phyloP scores from a whole-genome alignment of 2,797 vertebrate species.

The Protonibea diacanthus region DNA sequence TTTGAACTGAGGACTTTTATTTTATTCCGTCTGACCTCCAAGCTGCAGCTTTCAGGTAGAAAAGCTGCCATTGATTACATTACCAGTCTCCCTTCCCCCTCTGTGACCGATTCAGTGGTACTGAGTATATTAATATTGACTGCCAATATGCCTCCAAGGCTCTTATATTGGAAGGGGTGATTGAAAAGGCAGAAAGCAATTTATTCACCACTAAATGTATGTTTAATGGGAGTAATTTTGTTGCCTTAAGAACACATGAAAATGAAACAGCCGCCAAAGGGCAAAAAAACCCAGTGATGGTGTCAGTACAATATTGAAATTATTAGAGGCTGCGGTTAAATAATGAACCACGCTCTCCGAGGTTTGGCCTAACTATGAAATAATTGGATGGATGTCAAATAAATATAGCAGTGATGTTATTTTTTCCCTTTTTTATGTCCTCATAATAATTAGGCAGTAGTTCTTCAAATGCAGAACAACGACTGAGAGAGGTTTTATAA shows the following conservation, averaged over 20 bases:
- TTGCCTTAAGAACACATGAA: conserved; percentile 74
- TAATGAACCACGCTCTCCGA: conserved; percentile 42
- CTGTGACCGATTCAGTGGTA: conserved; percentile 66
- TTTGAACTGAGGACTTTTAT: conserved; percentile 52
- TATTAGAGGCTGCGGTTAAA: conserved; percentile 65
- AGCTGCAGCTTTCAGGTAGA: conserved; percentile 57
- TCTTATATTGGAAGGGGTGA: conserved; percentile 73
- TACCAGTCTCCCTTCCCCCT: conserved; percentile 62
- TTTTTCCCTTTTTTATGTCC: conserved; percentile 17
- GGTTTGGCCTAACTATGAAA: conserved; percentile 43
- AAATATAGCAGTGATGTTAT: conserved; percentile 29
- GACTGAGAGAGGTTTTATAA: conserved; percentile 18
- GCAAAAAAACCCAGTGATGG: conserved; percentile 55
- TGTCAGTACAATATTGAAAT: conserved; percentile 61
- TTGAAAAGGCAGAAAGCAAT: conserved; percentile 83
- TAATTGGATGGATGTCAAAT: conserved; percentile 48
- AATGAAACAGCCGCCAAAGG: conserved; percentile 68
- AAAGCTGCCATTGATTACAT: conserved; percentile 79
- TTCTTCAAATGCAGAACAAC: conserved; percentile 14
- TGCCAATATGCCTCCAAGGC: conserved; percentile 74
- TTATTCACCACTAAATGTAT: conserved; percentile 79
- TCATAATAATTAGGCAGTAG: conserved; percentile 25
- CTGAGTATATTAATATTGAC: conserved; percentile 87
- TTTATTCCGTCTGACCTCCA: conserved; percentile 66
- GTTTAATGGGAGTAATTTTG: conserved; percentile 81